These are phyloP conservation scores for Drosophila sordidula DNA, from an alignment of 2,888 invertebrate species.

Conservation along the genomic window DNA sequence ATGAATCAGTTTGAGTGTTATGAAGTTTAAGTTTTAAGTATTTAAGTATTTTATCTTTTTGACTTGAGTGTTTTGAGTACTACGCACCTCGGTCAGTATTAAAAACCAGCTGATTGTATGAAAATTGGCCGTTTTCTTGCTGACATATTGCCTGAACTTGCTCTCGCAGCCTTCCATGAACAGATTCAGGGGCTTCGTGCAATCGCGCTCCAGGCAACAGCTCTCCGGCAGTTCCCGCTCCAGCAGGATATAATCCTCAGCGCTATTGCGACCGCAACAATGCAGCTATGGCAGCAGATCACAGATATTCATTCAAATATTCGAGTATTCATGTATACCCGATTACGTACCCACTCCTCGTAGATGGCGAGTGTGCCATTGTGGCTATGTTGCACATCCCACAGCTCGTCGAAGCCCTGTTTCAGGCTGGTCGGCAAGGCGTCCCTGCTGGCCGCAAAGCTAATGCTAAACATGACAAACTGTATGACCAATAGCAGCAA, in stretches of 20 bases:
- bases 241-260: slow-evolving; percentile 75
- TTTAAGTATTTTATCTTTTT: neutral
- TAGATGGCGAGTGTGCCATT: slow-evolving; percentile 68
- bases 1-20: too few relatives aligned
- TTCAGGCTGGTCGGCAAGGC: slow-evolving; percentile 58
- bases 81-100: slow-evolving; percentile 72
- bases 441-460: slow-evolving; percentile 65
- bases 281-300: slow-evolving; percentile 60
- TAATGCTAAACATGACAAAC: slow-evolving; percentile 76
- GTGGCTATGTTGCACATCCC: slow-evolving; percentile 56
- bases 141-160: slow-evolving; percentile 71
- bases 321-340: too few relatives aligned
- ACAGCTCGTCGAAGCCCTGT: slow-evolving; percentile 80
- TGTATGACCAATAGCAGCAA: slow-evolving; percentile 75
- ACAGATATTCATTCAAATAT: too few relatives aligned
- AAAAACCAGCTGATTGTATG: slow-evolving; percentile 78
- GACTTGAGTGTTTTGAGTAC: too few relatives aligned
- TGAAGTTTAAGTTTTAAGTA: too few relatives aligned
- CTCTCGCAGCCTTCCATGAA: slow-evolving; percentile 74
- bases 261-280: slow-evolving; percentile 79
- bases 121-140: slow-evolving; percentile 70
- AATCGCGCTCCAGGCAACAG: slow-evolving; percentile 74
- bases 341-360: slow-evolving; percentile 76
- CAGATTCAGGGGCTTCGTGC: slow-evolving; percentile 69
- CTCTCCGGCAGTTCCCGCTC: slow-evolving; percentile 73